Percentiles rank a stretch among this genome's conserved stretches.
Conservation (phyloP, 2,888 invertebrate genomes). For the Cephus rjabovi region DNA sequence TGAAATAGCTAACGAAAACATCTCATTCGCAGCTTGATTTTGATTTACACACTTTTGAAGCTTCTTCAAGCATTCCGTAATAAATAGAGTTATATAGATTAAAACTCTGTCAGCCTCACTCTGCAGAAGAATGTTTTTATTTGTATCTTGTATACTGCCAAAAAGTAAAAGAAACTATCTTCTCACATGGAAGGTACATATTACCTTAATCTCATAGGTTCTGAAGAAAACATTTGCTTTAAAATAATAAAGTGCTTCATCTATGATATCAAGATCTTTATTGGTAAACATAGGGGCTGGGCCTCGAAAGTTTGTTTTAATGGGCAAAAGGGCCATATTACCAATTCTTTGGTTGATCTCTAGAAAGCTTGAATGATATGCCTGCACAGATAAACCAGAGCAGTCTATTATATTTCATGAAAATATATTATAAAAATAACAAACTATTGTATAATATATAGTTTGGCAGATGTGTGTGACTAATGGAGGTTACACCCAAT, state of each 20-base stretch:
- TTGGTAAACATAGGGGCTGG: constrained; percentile 81
- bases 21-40: constrained; percentile 91
- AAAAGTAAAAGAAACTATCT: not conserved
- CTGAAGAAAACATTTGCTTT: constrained; percentile 99
- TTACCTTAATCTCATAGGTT: constrained; percentile 97
- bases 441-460: too few species aligned
- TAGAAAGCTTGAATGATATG: constrained; percentile 93
- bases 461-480: too few species aligned
- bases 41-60: constrained; percentile 92
- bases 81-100: constrained; percentile 97
- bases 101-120: constrained; percentile 96
- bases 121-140: constrained; percentile 69
- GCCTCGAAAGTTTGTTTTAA: constrained; percentile 91
- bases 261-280: constrained; percentile 91
- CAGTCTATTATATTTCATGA: too few species aligned
- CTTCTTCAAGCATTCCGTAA: constrained; percentile 96
- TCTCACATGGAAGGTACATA: constrained; percentile 13
- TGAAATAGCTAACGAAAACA: constrained; percentile 95
- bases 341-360: constrained; percentile 82
- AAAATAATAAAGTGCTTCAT: constrained; percentile 97
- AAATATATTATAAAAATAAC: too few species aligned
- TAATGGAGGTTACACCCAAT: too few species aligned
- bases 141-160: constrained; percentile 2
- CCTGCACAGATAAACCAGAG: constrained; percentile 69
- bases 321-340: constrained; percentile 92